Evolutionary conservation across 2,797 vertebrate genomes (phyloP), one percentile per base, ranked within the genome.

Genomic region (Sebastes hopkinsi): DNA sequence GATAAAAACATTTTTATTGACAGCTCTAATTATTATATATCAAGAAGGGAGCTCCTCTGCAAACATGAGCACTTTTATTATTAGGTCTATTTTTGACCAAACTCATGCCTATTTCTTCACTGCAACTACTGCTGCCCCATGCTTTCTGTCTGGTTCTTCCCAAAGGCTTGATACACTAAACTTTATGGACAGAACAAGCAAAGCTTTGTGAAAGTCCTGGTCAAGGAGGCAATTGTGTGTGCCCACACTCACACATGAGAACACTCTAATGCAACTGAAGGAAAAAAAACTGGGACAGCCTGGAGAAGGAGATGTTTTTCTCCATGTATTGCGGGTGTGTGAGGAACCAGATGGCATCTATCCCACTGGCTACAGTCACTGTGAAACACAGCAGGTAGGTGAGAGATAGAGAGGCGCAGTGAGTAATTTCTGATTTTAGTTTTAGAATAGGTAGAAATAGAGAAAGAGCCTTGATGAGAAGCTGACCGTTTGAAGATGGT

Each of bases 141-240:
- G 25, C 22, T 74, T 72, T 75, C 68, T 64, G 27, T 50, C 27
- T 46, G 38, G 12, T 30, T 74, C 64, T 62, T 67, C 54, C 66
- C 74, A 67, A 88, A 82, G 74, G 22, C 69, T 68, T 65, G 12
- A 88, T 75, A 82, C 79, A 79, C 65, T 75, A 76, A 85, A 91
- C 88, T 78, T 83, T 66, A 87, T 71, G 78, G 38, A 77, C 68
- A 68, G 81, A 88, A 92, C 90, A 92, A 88, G 83, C 79, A 66
- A 58, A 16, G 75, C 86, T 90, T 89, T 93, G 90, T 91, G 74
- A 38, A 84, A 79, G 67, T 77, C 60, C 64, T 70, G 68, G 71
- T 73, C 69, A 54, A 78, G 68, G 62, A 81, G 67, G 60, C 56
- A 62, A 67, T 52, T 32, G 22, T 61, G 62, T 8, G 8, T 14